Base-by-base conservation (phyloP, 2,888 invertebrate species). In the Perizoma affinitatum region DNA sequence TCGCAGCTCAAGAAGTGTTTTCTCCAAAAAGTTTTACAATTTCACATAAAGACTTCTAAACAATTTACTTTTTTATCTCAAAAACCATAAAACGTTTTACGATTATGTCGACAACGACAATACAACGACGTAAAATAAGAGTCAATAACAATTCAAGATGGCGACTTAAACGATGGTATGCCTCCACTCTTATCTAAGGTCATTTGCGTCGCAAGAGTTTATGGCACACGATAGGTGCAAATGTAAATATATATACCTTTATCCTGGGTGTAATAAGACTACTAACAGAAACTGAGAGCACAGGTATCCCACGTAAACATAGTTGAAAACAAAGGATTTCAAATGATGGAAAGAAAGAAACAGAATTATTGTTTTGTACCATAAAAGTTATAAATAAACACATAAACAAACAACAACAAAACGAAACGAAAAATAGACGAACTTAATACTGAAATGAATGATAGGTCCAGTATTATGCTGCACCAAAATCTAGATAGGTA, bases 191-290 rank as follows among this genome's bases (percentile, higher is more conserved):
- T 82, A 83, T 81, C 79, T 73, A 70, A 70, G 67, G 71, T 70
- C 74, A 76, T 75, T 82, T 78, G 69, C 65, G 67, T 67, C 76
- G 75, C 72, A 75, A 60, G 71, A 67, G 59, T 82, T 83, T 82
- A 84, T 77, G 63, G 73, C 69, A 67, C 72, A 68, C 71, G 65
- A 65, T 68, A 66, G 70, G 63, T 66, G 53, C 54, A 66, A 68
- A 69, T 68, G 67, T 63, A 61, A 43, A 43, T 40, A 11, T 9
- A 36, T 40, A 11, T 2, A 1, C 3, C 22, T 22, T 22, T 22
- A 22, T 22, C 22, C 22, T 22, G 22, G 22, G 22, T 22, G 22
- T 22, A 22, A 3, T 22, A 22, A 22, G 22, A 22, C 22, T 22
- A 22, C 22, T 22, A 2, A 1, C 3, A 2, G 3, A 22, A 22